Percentiles rank a stretch among this genome's conserved stretches.
phyloP scores from a whole-genome alignment of 2,797 vertebrate species.

The Echiichthys vipera region DNA sequence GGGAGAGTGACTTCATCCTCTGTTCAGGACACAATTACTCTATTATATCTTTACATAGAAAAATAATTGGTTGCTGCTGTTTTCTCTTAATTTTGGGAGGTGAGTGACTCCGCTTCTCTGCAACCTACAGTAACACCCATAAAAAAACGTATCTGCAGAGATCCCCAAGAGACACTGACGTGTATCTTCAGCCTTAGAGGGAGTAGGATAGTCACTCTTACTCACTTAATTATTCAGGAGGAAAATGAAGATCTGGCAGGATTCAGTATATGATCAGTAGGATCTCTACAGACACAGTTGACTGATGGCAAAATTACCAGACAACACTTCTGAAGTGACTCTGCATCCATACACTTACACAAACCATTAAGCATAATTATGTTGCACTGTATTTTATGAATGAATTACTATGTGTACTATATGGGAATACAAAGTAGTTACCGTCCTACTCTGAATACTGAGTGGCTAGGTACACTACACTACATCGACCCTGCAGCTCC shows the following conservation, averaged over 20 bases:
- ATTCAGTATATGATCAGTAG: neutral
- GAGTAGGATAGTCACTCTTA: neutral
- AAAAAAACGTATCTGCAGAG: neutral
- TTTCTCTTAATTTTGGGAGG: no score
- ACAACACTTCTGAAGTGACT: neutral
- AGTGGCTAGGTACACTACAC: neutral
- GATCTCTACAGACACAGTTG: neutral
- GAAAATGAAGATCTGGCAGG: neutral
- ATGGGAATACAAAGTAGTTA: no score
- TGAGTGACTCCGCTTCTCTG: neutral
- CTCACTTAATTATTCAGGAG: neutral
- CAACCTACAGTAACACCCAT: neutral
- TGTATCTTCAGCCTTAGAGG: neutral
- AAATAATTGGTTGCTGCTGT: no score
- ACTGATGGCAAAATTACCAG: neutral
- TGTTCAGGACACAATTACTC: no score
- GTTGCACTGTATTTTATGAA: neutral
- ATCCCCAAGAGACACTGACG: no score
- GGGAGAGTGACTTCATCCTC: no score
- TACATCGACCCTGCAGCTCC: constrained; percentile 25
- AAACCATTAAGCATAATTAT: neutral
- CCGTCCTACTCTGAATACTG: constrained; percentile 5
- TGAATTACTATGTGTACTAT: neutral
- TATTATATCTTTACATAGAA: no score
- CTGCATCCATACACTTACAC: neutral